These are phyloP conservation scores for Augochlorella aurata DNA, from an alignment of 2,888 invertebrate genomes.

Conservation along the genomic window DNA sequence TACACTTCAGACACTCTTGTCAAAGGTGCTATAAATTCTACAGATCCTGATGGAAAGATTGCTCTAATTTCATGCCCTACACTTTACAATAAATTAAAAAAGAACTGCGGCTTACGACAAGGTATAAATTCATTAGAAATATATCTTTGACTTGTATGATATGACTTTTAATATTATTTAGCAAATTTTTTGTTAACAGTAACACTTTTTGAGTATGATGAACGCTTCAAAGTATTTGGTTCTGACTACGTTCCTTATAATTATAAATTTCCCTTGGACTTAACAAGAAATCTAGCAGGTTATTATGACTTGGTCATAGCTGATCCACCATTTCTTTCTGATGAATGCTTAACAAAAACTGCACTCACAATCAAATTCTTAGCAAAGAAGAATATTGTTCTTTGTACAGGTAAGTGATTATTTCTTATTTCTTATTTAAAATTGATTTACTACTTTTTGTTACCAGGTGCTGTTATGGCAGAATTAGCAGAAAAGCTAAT, in stretches of 20 bases:
- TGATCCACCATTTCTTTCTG: slow-evolving; percentile 97
- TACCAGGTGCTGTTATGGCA: slow-evolving; percentile 89
- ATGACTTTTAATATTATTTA: slow-evolving; percentile 18
- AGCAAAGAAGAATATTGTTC: slow-evolving; percentile 88
- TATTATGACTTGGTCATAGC: slow-evolving; percentile 93
- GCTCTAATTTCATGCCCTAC: slow-evolving; percentile 95
- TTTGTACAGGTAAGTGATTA: slow-evolving; percentile 90
- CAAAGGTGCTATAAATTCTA: slow-evolving; percentile 85
- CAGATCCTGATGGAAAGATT: slow-evolving; percentile 85
- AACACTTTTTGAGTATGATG: slow-evolving; percentile 91
- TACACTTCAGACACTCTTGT: slow-evolving; percentile 89
- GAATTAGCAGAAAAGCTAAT: slow-evolving; percentile 87
- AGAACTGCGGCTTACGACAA: slow-evolving; percentile 82
- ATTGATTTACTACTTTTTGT: slow-evolving; percentile 3
- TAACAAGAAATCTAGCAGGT: slow-evolving; percentile 85
- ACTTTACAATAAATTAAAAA: slow-evolving; percentile 87
- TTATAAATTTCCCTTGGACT: slow-evolving; percentile 89
- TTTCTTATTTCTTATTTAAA: slow-evolving; percentile 14
- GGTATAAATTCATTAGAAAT: slow-evolving; percentile 78
- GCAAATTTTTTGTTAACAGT: slow-evolving; percentile 83
- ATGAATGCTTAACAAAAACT: slow-evolving; percentile 94
- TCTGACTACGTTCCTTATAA: slow-evolving; percentile 93
- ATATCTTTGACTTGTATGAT: neutral
- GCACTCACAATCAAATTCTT: slow-evolving; percentile 90
- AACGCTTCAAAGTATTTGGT: slow-evolving; percentile 90